Evolutionary conservation across 2,113 vertebrate genomes (phyloP).

Genomic region (Pyrgilauda ruficollis): DNA sequence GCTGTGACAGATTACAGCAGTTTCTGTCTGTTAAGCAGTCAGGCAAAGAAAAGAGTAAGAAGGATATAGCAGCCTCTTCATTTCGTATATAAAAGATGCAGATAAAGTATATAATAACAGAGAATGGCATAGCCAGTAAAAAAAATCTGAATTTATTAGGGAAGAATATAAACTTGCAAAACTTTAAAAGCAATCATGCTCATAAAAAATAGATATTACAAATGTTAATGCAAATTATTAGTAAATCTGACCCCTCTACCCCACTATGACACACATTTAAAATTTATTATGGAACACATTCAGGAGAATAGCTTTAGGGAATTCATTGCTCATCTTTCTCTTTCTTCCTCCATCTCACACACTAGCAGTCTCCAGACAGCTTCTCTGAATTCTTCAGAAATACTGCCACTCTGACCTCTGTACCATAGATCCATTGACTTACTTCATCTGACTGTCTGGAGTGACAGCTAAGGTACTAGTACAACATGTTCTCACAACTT

Average conservation of each 20-base stretch:
- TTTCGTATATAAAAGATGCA: constrained; percentile 14
- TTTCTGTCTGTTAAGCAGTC: constrained; percentile 23
- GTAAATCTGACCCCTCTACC: constrained; percentile 47
- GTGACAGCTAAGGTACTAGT: constrained; percentile 67
- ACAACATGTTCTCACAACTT: constrained; percentile 65
- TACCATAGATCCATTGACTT: constrained; percentile 63
- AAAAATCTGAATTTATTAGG: neutral
- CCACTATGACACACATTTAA: constrained; percentile 42
- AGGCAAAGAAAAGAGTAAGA: constrained; percentile 19
- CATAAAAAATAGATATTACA: constrained; percentile 46
- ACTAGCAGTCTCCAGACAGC: constrained; percentile 65
- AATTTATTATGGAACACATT: constrained; percentile 57
- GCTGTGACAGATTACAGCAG: neutral
- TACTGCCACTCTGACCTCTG: constrained; percentile 61
- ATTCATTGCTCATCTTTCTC: constrained; percentile 58
- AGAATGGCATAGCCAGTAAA: neutral
- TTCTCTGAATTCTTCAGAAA: constrained; percentile 68
- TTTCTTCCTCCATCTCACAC: constrained; percentile 56
- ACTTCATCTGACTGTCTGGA: constrained; percentile 65
- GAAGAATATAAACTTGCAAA: constrained; percentile 19
- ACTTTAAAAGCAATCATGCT: neutral
- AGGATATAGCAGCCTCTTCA: neutral
- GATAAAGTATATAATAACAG: neutral
- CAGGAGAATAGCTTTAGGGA: constrained; percentile 59
- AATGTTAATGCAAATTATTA: constrained; percentile 64